Percentiles rank a stretch among this genome's conserved stretches.
These are phyloP conservation scores for Drosophila koepferae DNA, from an alignment of 2,888 invertebrate genomes.

Conservation along the genomic window DNA sequence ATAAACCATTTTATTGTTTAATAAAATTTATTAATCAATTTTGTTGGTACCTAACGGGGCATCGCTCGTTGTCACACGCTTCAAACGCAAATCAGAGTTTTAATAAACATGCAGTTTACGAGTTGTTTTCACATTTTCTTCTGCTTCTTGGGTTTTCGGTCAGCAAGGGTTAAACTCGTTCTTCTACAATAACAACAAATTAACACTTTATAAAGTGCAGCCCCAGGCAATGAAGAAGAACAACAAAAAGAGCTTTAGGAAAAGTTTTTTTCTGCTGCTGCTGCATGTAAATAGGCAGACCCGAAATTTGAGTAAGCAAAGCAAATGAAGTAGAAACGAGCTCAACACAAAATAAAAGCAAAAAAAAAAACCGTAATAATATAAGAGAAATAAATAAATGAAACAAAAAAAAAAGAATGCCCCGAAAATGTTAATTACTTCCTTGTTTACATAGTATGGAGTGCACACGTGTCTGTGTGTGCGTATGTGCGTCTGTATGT, in stretches of 20 bases:
- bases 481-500: too few species aligned
- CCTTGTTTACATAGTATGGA: slow-evolving; percentile 67
- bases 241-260: slow-evolving; percentile 30
- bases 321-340: slow-evolving; percentile 77
- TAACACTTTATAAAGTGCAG: slow-evolving; percentile 83
- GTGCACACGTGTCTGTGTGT: slow-evolving; percentile 45
- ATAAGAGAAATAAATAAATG: slow-evolving; percentile 31
- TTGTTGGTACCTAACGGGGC: slow-evolving; percentile 59
- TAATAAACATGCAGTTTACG: slow-evolving; percentile 43
- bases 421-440: slow-evolving; percentile 81
- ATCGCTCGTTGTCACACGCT: slow-evolving; percentile 61
- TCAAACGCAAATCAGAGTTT: slow-evolving; percentile 67
- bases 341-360: slow-evolving; percentile 15
- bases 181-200: slow-evolving; percentile 71
- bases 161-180: slow-evolving; percentile 68
- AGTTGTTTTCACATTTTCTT: slow-evolving; percentile 1
- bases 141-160: neutral
- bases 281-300: slow-evolving; percentile 71
- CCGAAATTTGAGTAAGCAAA: slow-evolving; percentile 80
- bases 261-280: slow-evolving; percentile 38
- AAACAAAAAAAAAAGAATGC: slow-evolving; percentile 44
- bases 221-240: slow-evolving; percentile 42
- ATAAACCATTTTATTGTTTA: slow-evolving; percentile 74
- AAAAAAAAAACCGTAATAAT: slow-evolving; percentile 3
- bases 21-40: slow-evolving; percentile 79